Evolutionary conservation across 1,140 invertebrate genomes (phyloP).

Genomic region (Zaprionus tsacasi): DNA sequence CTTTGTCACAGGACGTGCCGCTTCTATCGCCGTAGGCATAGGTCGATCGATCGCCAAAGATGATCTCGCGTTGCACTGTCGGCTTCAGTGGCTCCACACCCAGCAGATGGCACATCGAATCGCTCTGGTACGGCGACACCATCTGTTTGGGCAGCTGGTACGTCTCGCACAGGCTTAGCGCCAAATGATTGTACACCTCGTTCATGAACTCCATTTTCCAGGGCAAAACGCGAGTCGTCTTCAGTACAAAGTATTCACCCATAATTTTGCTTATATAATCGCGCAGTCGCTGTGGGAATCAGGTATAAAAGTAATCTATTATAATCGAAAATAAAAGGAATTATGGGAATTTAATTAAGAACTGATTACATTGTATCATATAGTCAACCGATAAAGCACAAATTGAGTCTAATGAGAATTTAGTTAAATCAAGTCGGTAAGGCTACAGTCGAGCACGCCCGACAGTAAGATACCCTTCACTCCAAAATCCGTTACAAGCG

Average conservation of each 20-base stretch:
- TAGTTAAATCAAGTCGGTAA: too few relatives aligned
- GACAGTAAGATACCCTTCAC: too few relatives aligned
- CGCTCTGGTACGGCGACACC: conserved; percentile 55
- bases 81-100: conserved; percentile 42
- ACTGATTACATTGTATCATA: too few relatives aligned
- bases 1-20: conserved; percentile 16
- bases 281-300: conserved; percentile 36
- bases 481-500: too few relatives aligned
- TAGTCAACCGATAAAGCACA: too few relatives aligned
- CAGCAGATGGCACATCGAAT: conserved; percentile 60
- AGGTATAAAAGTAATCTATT: too few relatives aligned
- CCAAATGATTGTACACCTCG: conserved; percentile 78
- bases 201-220: conserved; percentile 79
- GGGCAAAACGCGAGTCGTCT: conserved; percentile 73
- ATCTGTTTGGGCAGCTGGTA: conserved; percentile 40
- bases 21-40: conserved; percentile 31
- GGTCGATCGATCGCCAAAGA: conserved; percentile 69
- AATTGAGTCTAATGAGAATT: too few relatives aligned
- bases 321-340: too few relatives aligned
- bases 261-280: conserved; percentile 68
- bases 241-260: conserved; percentile 69
- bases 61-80: conserved; percentile 44
- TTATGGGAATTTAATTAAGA: too few relatives aligned
- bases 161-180: conserved; percentile 55
- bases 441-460: too few relatives aligned